A percentile compares a stretch with the other conserved stretches of the same genome.
phyloP scores from a whole-genome alignment of 2,113 vertebrate genomes.

The Alethe castanea region DNA sequence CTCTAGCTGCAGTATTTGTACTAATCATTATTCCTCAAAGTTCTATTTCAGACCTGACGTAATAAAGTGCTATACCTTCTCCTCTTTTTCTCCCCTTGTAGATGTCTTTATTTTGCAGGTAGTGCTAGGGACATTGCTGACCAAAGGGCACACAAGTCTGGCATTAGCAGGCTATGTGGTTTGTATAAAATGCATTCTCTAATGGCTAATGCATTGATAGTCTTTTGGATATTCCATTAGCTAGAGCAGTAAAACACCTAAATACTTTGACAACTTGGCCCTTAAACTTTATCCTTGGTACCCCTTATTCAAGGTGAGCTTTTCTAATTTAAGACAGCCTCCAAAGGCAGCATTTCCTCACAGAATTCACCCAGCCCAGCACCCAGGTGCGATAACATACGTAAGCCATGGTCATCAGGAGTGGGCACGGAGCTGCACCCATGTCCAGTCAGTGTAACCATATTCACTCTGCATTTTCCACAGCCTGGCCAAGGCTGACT shows the following conservation, averaged over 20 bases:
- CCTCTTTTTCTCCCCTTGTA: background rate
- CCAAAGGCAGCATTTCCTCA: background rate
- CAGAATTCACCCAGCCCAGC: background rate
- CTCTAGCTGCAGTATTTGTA: background rate
- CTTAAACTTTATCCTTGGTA: background rate
- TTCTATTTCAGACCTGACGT: background rate
- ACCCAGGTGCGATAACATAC: rapidly evolving
- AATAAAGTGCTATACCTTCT: background rate
- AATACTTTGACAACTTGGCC: background rate
- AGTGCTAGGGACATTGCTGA: background rate
- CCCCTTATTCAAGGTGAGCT: background rate
- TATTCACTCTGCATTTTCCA: background rate
- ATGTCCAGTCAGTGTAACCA: background rate
- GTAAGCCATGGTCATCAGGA: background rate
- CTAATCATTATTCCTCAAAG: background rate
- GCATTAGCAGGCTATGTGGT: background rate
- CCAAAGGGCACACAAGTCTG: background rate
- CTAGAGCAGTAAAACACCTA: background rate
- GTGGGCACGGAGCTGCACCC: background rate
- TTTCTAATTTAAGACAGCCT: background rate
- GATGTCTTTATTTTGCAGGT: background rate
- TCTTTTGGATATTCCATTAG: background rate
- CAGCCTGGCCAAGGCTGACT: background rate
- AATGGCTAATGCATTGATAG: background rate
- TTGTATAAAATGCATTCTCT: background rate